Conservation (phyloP, 2,888 invertebrate species). For the Spodoptera exigua region DNA sequence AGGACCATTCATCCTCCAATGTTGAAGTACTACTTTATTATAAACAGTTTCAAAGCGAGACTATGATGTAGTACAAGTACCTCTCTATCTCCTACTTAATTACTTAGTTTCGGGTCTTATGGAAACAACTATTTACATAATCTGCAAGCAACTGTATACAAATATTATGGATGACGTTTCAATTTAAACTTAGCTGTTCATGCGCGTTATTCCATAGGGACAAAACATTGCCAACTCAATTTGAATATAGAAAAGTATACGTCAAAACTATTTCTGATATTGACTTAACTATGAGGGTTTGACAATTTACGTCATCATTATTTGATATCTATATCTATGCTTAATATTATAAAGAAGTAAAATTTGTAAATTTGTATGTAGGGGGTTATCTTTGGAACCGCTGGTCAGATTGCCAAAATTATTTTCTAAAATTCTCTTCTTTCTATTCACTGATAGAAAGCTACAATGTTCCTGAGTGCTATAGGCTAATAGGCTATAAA, state of each 20-base stretch:
- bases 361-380: too few species aligned
- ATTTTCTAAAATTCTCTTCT: too few species aligned
- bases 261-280: constrained; percentile 42
- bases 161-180: constrained; percentile 40
- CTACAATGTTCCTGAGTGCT: too few species aligned
- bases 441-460: too few species aligned
- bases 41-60: constrained; percentile 7
- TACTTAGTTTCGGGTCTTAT: constrained; percentile 37
- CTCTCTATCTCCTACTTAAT: constrained; percentile 26
- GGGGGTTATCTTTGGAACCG: too few species aligned
- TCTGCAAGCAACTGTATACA: constrained; percentile 41
- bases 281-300: constrained; percentile 25
- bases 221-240: constrained; percentile 55
- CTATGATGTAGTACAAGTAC: neutral
- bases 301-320: neutral
- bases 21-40: too few species aligned
- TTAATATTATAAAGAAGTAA: too few species aligned
- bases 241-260: constrained; percentile 57
- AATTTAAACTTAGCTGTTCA: constrained; percentile 46
- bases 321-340: too few species aligned
- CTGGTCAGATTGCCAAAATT: too few species aligned
- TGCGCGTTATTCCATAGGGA: constrained; percentile 47
- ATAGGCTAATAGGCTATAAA: too few species aligned
- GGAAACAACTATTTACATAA: constrained; percentile 51
- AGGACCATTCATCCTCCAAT: too few species aligned